Evolutionary conservation across 1,140 invertebrate genomes (phyloP).

Genomic region (Brachionus sp.): DNA sequence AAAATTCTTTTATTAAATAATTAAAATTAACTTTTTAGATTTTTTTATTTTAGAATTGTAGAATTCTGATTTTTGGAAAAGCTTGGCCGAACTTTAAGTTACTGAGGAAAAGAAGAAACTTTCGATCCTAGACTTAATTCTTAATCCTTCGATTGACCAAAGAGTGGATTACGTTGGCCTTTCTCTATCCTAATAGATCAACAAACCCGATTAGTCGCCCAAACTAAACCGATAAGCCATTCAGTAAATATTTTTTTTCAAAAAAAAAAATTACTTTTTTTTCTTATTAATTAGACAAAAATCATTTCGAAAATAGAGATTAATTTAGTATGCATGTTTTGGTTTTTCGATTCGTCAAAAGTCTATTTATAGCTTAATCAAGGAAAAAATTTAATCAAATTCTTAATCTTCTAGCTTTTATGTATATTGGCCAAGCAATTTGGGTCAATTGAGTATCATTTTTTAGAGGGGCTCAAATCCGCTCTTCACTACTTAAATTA

Average conservation of each 20-base stretch:
- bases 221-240: background rate
- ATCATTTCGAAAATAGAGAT: conserved; percentile 14
- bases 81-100: background rate
- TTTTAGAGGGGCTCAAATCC: background rate
- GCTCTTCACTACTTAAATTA: background rate
- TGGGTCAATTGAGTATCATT: background rate
- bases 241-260: conserved; percentile 13
- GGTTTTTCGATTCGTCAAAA: background rate
- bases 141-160: background rate
- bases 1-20: no score
- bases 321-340: conserved; percentile 7
- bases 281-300: conserved; percentile 7
- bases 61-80: background rate
- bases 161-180: background rate
- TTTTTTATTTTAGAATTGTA: no score
- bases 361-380: background rate
- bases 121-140: background rate
- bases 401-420: conserved; percentile 16
- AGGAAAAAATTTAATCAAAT: conserved; percentile 17
- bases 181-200: conserved; percentile 2
- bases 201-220: background rate
- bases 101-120: background rate
- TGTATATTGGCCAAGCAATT: background rate
- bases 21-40: no score
- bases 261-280: background rate